phyloP scores from a whole-genome alignment of 1,140 invertebrate genomes.

The Leguminivora glycinivorella region DNA sequence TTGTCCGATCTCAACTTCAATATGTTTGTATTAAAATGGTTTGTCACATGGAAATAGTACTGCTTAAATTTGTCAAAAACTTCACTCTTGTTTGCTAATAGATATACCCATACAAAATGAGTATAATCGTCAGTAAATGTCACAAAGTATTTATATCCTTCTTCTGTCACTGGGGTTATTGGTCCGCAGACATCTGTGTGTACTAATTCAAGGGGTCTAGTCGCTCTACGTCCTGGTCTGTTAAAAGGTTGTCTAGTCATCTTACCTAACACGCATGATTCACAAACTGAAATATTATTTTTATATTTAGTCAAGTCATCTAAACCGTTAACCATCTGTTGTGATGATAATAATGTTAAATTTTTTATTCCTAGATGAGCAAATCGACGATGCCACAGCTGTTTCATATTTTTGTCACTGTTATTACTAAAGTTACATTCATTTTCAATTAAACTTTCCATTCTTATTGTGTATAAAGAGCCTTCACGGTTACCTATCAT shows the following conservation, averaged over 20 bases:
- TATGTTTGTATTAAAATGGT: slow-evolving; percentile 38
- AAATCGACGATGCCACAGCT: background rate
- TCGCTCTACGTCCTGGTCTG: slow-evolving; percentile 37
- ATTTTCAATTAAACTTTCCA: background rate
- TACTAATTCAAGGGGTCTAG: slow-evolving; percentile 47
- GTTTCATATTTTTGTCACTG: background rate
- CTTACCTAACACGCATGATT: slow-evolving; percentile 41
- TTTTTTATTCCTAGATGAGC: background rate
- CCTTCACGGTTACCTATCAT: background rate
- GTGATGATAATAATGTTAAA: background rate
- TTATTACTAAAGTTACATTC: too few relatives aligned
- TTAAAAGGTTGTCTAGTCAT: slow-evolving; percentile 43
- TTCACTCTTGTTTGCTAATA: slow-evolving; percentile 42
- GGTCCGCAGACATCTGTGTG: slow-evolving; percentile 60
- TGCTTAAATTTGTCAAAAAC: slow-evolving; percentile 47
- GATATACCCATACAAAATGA: slow-evolving; percentile 51
- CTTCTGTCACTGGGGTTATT: slow-evolving; percentile 44
- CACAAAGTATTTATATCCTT: slow-evolving; percentile 57
- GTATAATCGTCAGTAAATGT: slow-evolving; percentile 65
- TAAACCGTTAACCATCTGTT: slow-evolving; percentile 15
- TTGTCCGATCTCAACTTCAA: slow-evolving; percentile 48
- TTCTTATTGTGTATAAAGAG: background rate
- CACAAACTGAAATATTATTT: slow-evolving; percentile 33
- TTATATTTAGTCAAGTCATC: slow-evolving; percentile 9
- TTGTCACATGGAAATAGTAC: slow-evolving; percentile 39